Conservation (phyloP, 2,888 invertebrate species). For the Leptinotarsa peninsularis region DNA sequence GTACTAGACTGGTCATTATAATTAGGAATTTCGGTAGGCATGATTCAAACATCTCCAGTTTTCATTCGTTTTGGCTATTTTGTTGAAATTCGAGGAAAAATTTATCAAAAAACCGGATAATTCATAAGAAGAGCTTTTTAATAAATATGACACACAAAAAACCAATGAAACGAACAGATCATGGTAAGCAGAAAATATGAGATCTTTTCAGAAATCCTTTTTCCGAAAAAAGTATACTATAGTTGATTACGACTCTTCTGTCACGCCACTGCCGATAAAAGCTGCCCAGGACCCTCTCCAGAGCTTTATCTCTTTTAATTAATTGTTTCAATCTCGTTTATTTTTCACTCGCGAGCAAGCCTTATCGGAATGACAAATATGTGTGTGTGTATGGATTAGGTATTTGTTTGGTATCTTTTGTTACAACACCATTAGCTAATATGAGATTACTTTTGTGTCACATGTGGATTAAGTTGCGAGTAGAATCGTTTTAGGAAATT, state of each 20-base stretch:
- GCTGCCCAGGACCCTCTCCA: conserved; percentile 24
- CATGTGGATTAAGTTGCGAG: neutral
- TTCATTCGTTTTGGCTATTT: too few relatives aligned
- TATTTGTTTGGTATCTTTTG: conserved; percentile 15
- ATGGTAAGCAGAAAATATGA: too few relatives aligned
- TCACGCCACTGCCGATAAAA: conserved; percentile 21
- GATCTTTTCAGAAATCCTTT: too few relatives aligned
- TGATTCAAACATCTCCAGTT: too few relatives aligned
- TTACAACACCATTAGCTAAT: conserved; percentile 19
- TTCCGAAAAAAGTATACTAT: too few relatives aligned
- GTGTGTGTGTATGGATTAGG: conserved; percentile 21
- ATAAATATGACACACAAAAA: too few relatives aligned
- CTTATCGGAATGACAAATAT: conserved; percentile 28
- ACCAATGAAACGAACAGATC: too few relatives aligned
- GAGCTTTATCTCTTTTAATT: conserved; percentile 32
- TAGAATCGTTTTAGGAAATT: neutral
- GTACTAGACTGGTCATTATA: too few relatives aligned
- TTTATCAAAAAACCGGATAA: too few relatives aligned
- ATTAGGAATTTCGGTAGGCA: too few relatives aligned
- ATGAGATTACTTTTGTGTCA: conserved; percentile 3
- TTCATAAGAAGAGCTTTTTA: too few relatives aligned
- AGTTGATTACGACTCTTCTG: neutral
- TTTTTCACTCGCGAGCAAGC: conserved; percentile 22
- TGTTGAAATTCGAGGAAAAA: too few relatives aligned
- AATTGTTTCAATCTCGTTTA: conserved; percentile 29